Evolutionary conservation across 2,888 invertebrate genomes (phyloP).

Genomic region (Proisotoma minuta): DNA sequence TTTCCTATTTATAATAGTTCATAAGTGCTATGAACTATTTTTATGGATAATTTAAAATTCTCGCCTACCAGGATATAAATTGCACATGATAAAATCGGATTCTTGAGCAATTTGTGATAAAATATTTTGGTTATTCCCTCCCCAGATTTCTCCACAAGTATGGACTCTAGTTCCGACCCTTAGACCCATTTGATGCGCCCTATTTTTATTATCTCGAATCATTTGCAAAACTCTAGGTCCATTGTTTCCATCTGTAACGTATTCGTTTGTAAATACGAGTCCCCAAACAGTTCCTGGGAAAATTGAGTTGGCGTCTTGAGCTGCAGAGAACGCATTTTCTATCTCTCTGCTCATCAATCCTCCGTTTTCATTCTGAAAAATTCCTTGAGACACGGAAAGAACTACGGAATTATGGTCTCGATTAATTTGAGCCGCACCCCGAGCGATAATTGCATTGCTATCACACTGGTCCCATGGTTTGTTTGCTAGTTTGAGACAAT

Average conservation of each 20-base stretch:
- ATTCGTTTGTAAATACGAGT: slow-evolving; percentile 43
- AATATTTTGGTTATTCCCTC: slow-evolving; percentile 21
- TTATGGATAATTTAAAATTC: too few relatives aligned
- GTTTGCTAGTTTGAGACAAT: too few relatives aligned
- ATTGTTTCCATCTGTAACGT: slow-evolving; percentile 23
- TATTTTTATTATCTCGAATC: slow-evolving; percentile 29
- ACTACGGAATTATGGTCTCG: slow-evolving; percentile 16
- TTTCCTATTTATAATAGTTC: too few relatives aligned
- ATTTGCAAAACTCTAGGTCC: slow-evolving; percentile 17
- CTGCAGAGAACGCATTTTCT: slow-evolving; percentile 43
- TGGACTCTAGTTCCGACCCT: slow-evolving; percentile 41
- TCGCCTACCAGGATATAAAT: slow-evolving; percentile 46
- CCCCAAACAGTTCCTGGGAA: slow-evolving; percentile 42
- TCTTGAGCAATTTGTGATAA: slow-evolving; percentile 34
- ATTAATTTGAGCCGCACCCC: slow-evolving; percentile 26
- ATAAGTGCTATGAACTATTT: too few relatives aligned
- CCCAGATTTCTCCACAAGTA: slow-evolving; percentile 39
- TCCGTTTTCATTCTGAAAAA: slow-evolving; percentile 32
- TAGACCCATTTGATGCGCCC: slow-evolving; percentile 29
- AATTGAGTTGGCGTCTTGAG: slow-evolving; percentile 39
- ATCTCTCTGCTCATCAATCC: slow-evolving; percentile 36
- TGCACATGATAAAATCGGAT: slow-evolving; percentile 46
- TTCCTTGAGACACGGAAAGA: slow-evolving; percentile 39
- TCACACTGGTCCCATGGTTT: slow-evolving; percentile 26
- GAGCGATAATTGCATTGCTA: slow-evolving; percentile 13